A percentile compares a stretch with the other conserved stretches of the same genome.
Evolutionary conservation across 64 coral and sea anemone genomes (phyloP).

Genomic region (Montipora efflorescens): DNA sequence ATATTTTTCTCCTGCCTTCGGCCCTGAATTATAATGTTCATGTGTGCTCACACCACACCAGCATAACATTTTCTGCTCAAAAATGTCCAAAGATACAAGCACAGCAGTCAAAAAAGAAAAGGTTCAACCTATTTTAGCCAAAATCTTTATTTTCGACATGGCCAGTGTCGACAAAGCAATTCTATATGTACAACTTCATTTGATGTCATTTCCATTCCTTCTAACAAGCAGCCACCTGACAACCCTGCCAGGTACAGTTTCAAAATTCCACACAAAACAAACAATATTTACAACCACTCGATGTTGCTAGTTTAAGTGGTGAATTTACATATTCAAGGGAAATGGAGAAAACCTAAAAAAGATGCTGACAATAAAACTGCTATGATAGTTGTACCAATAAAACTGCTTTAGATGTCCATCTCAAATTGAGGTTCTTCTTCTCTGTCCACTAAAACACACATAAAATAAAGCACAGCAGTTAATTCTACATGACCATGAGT

Average conservation of each 20-base stretch:
- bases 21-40: too few species aligned
- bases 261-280: slow-evolving; percentile 8
- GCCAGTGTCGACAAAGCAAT: slow-evolving; percentile 41
- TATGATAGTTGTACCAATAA: not conserved
- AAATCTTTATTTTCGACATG: slow-evolving; percentile 36
- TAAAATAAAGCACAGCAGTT: not conserved
- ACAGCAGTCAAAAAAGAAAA: not conserved
- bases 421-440: slow-evolving; percentile 80
- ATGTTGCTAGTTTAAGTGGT: slow-evolving; percentile 4
- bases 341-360: not conserved
- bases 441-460: slow-evolving; percentile 27
- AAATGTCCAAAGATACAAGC: not conserved
- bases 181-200: slow-evolving; percentile 38
- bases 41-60: too few species aligned
- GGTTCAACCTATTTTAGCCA: not conserved
- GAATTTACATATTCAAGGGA: not conserved
- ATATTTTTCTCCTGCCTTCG: too few species aligned
- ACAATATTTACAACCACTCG: slow-evolving; percentile 31
- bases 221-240: slow-evolving; percentile 19
- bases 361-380: not conserved
- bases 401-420: slow-evolving; percentile 77
- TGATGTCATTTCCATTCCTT: slow-evolving; percentile 19
- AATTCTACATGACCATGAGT: not conserved
- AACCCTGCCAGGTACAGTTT: not conserved
- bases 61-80: too few species aligned